Percentiles rank a stretch among this genome's conserved stretches.
phyloP scores from a whole-genome alignment of 1,140 invertebrate species.

The Dendrolimus punctatus region DNA sequence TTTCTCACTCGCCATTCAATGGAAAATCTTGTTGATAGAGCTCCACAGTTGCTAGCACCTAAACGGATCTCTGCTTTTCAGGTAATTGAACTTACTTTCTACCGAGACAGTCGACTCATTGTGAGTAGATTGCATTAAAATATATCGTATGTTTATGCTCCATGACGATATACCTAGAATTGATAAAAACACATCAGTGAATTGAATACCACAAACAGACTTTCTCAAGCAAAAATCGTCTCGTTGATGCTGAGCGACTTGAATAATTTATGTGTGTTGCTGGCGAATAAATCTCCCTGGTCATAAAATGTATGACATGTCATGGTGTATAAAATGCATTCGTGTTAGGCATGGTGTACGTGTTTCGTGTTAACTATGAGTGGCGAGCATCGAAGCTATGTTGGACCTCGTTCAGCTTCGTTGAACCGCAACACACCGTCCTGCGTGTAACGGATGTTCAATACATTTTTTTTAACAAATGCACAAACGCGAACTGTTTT shows the following conservation, averaged over 20 bases:
- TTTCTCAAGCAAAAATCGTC: conserved; percentile 16
- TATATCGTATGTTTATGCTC: neutral
- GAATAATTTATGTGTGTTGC: conserved; percentile 26
- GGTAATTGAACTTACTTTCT: conserved; percentile 60
- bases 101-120: conserved; percentile 29
- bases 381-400: conserved; percentile 15
- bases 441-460: conserved; percentile 59
- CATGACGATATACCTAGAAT: no score
- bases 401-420: conserved; percentile 51
- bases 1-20: conserved; percentile 75
- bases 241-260: conserved; percentile 44
- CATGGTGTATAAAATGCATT: no score
- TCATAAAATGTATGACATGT: no score
- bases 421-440: conserved; percentile 52
- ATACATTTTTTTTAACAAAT: conserved; percentile 33
- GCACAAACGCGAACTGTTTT: conserved; percentile 9
- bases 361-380: conserved; percentile 13
- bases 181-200: no score
- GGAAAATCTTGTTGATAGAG: conserved; percentile 77
- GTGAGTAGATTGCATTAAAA: conserved; percentile 21
- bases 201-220: no score
- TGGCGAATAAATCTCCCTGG: conserved; percentile 19
- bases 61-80: conserved; percentile 62
- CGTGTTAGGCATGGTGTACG: conserved; percentile 2
- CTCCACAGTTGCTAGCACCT: conserved; percentile 51